Percentiles rank a stretch among this genome's conserved stretches.
phyloP scores from a whole-genome alignment of 2,113 vertebrate species.

The Amazona guildingii region DNA sequence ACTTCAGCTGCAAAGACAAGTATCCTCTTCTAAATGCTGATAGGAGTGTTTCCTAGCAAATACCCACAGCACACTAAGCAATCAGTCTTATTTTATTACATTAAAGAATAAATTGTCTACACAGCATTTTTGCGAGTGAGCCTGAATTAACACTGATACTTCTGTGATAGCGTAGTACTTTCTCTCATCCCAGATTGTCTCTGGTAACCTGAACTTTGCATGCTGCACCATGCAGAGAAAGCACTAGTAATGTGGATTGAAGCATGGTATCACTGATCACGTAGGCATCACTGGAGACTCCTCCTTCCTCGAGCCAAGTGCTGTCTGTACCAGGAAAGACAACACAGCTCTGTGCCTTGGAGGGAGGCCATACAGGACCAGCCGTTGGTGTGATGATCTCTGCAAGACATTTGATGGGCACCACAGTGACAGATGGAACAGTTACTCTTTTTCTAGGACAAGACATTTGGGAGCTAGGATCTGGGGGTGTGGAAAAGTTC shows the following conservation, averaged over 20 bases:
- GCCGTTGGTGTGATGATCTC: background rate
- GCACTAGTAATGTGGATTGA: accelerated
- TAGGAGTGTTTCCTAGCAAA: background rate
- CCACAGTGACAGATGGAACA: background rate
- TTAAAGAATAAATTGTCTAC: background rate
- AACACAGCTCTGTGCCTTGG: background rate
- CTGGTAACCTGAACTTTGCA: background rate
- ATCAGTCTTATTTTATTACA: background rate
- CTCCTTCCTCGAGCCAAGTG: background rate
- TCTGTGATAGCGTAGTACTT: background rate
- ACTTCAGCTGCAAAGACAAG: background rate
- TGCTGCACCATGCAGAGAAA: background rate
- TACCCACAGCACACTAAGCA: background rate
- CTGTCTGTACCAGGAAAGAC: background rate
- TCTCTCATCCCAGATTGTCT: background rate
- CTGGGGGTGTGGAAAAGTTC: background rate
- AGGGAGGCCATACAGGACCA: background rate
- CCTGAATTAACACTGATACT: background rate
- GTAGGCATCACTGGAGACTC: background rate
- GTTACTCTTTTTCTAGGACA: background rate
- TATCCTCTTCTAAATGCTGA: background rate
- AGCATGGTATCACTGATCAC: accelerated
- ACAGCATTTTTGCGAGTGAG: background rate
- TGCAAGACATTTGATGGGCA: background rate
- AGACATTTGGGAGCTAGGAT: background rate